These are phyloP conservation scores for Montipora foliosa DNA, from an alignment of 64 coral and sea anemone species.

Conservation along the genomic window DNA sequence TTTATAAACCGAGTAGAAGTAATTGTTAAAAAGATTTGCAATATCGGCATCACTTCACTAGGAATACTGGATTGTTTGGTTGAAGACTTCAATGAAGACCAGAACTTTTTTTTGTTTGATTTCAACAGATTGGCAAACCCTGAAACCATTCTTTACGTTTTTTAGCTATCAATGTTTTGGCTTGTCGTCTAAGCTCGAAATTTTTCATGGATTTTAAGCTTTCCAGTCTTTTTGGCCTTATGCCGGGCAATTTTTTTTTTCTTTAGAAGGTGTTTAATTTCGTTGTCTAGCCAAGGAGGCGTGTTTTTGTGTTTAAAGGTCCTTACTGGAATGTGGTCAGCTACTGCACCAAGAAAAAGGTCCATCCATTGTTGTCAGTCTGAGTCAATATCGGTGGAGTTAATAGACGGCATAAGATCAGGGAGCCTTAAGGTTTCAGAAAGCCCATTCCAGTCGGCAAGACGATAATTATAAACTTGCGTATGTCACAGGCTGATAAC, in stretches of 20 bases:
- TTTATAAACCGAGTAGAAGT: slow-evolving; percentile 16
- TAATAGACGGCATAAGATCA: slow-evolving; percentile 14
- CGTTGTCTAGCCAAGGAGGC: slow-evolving; percentile 45
- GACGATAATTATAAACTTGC: too few relatives aligned
- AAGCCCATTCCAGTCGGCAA: too few relatives aligned
- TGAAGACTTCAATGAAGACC: neutral
- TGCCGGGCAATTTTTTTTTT: slow-evolving; percentile 44
- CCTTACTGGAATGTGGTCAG: slow-evolving; percentile 32
- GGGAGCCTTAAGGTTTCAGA: neutral
- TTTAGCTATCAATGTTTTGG: slow-evolving; percentile 13
- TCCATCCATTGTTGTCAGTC: slow-evolving; percentile 47
- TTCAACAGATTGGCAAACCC: neutral
- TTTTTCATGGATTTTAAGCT: neutral
- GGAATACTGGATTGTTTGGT: neutral
- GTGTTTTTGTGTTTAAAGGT: slow-evolving; percentile 23
- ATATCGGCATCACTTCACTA: neutral
- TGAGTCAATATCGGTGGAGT: neutral
- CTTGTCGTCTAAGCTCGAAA: neutral
- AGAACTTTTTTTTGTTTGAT: neutral
- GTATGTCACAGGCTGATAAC: too few relatives aligned
- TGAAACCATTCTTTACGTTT: slow-evolving; percentile 44
- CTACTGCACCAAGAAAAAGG: slow-evolving; percentile 25
- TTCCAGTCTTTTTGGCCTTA: slow-evolving; percentile 36
- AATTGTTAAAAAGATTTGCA: slow-evolving; percentile 2
- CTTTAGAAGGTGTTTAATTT: slow-evolving; percentile 60